Conservation (phyloP, 2,113 vertebrate species). For the Uropsilus gracilis region DNA sequence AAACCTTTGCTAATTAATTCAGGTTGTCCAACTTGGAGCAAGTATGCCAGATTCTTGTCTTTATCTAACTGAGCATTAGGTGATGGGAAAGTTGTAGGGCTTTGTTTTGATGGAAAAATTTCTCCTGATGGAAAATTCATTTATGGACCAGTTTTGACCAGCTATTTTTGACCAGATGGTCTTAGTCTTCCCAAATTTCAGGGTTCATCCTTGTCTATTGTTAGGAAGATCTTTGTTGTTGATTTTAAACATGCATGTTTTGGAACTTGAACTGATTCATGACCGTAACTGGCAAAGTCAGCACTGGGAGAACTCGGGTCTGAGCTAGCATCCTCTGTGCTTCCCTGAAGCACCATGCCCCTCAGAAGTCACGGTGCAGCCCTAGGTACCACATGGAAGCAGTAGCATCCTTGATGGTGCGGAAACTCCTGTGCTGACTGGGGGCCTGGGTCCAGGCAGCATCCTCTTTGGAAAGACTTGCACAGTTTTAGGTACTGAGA, state of each 20-base stretch:
- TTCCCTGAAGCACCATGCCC: neutral
- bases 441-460: neutral
- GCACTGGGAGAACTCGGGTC: neutral
- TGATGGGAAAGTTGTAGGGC: neutral
- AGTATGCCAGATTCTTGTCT: neutral
- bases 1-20: neutral
- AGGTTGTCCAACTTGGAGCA: neutral
- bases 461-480: neutral
- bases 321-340: neutral
- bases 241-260: neutral
- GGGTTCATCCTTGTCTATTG: neutral
- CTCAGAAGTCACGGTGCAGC: no score
- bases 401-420: neutral
- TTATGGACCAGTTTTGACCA: neutral
- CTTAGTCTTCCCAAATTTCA: neutral
- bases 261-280: neutral
- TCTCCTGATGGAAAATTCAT: neutral
- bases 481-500: neutral
- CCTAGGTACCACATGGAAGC: neutral
- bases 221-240: neutral
- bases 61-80: neutral
- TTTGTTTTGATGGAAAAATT: neutral
- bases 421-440: neutral
- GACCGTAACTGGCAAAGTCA: neutral
- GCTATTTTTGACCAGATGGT: no score